Percentiles rank a stretch among this genome's conserved stretches.
These are phyloP conservation scores for Darevskia nairensis DNA, from an alignment of 2,797 vertebrate genomes.

Conservation along the genomic window DNA sequence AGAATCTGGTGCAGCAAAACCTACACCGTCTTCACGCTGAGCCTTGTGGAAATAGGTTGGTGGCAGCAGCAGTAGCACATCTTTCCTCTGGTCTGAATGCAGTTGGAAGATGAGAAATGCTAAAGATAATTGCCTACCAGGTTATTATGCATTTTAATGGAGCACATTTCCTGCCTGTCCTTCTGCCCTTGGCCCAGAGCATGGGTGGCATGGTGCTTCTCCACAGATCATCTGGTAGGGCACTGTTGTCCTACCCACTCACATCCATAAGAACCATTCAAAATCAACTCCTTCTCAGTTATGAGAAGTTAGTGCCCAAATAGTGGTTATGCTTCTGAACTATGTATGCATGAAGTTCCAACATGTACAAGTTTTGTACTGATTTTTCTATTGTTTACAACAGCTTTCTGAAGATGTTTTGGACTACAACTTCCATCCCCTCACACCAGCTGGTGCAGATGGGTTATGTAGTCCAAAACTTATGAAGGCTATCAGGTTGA, in stretches of 20 bases:
- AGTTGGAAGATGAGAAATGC: neutral
- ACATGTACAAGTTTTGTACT: neutral
- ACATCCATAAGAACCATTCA: neutral
- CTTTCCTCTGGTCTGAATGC: neutral
- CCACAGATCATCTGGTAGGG: neutral
- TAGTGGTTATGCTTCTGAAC: fast-evolving
- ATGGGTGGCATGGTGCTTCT: neutral
- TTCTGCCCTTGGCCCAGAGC: neutral
- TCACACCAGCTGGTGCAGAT: too few species aligned
- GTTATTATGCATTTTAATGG: neutral
- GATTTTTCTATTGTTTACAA: neutral
- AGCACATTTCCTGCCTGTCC: neutral
- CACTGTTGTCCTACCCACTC: too few species aligned
- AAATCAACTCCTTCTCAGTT: too few species aligned
- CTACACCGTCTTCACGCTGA: neutral
- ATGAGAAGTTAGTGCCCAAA: neutral
- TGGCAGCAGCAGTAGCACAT: neutral
- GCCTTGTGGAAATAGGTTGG: neutral
- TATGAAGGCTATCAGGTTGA: too few species aligned
- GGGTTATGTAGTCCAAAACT: too few species aligned
- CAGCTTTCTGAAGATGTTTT: too few species aligned
- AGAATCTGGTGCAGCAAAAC: neutral
- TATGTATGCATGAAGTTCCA: constrained; percentile 6
- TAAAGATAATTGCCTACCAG: neutral
- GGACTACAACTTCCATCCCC: too few species aligned